Evolutionary conservation across 2,797 vertebrate species (phyloP).

Genomic region (Sphaeramia orbicularis): DNA sequence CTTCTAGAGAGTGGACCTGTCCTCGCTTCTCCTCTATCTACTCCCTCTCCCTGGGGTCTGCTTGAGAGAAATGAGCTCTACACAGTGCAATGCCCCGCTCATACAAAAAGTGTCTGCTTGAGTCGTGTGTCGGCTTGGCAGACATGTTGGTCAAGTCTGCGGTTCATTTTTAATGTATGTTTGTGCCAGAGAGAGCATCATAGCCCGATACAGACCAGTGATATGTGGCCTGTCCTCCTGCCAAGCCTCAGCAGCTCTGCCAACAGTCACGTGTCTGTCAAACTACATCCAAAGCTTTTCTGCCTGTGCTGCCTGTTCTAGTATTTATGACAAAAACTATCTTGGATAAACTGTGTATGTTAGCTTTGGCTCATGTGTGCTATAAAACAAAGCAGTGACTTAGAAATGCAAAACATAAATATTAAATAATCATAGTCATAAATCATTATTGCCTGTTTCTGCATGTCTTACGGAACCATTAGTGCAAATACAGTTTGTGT

Average conservation of each 20-base stretch:
- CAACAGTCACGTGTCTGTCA: constrained; percentile 40
- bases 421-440: constrained; percentile 15
- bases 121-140: constrained; percentile 13
- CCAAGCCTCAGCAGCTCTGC: constrained; percentile 41
- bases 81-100: not conserved
- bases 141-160: constrained; percentile 20
- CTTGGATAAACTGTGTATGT: constrained; percentile 30
- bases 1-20: constrained; percentile 46
- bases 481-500: not conserved
- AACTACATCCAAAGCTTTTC: constrained; percentile 27
- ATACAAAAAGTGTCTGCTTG: constrained; percentile 1
- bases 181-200: constrained; percentile 17
- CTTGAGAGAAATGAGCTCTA: constrained; percentile 16
- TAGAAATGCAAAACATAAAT: constrained; percentile 26
- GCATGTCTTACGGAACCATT: not conserved
- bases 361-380: constrained; percentile 8
- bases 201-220: constrained; percentile 17
- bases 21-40: constrained; percentile 48
- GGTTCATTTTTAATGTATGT: constrained; percentile 34
- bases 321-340: constrained; percentile 45
- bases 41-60: constrained; percentile 38
- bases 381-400: constrained; percentile 22
- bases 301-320: constrained; percentile 17
- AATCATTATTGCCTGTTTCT: constrained; percentile 3
- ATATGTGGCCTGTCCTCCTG: constrained; percentile 39